A percentile compares a stretch with the other conserved stretches of the same genome.
phyloP scores from a whole-genome alignment of 1,140 invertebrate species.

The Dolichoris vasculosae region DNA sequence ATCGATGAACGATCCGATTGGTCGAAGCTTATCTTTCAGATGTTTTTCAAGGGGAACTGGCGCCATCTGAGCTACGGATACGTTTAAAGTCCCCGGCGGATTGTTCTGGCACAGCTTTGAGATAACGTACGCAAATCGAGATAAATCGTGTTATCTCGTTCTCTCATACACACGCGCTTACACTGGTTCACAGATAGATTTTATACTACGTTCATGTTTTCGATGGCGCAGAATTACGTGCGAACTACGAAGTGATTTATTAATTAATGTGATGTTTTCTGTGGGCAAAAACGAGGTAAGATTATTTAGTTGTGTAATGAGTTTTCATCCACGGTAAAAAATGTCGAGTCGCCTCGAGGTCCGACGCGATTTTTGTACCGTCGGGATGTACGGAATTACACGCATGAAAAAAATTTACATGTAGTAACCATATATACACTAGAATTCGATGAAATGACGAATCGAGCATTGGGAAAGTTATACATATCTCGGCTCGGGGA shows the following conservation, averaged over 20 bases:
- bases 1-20: background rate
- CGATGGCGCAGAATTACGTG: slow-evolving; percentile 59
- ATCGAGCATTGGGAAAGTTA: slow-evolving; percentile 39
- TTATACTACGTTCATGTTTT: slow-evolving; percentile 44
- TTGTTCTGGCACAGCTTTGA: slow-evolving; percentile 26
- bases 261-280: slow-evolving; percentile 73
- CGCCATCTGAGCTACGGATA: slow-evolving; percentile 17
- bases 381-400: slow-evolving; percentile 14
- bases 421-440: background rate
- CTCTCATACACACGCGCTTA: background rate
- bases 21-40: slow-evolving; percentile 8
- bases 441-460: slow-evolving; percentile 27
- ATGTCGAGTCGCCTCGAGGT: background rate
- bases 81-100: background rate
- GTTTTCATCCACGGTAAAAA: background rate
- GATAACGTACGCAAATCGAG: slow-evolving; percentile 8
- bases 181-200: background rate
- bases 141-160: slow-evolving; percentile 27
- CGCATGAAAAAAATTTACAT: slow-evolving; percentile 16
- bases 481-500: background rate
- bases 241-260: slow-evolving; percentile 59
- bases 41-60: background rate
- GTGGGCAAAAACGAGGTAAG: slow-evolving; percentile 70
- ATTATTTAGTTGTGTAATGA: background rate
- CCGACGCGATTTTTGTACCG: background rate